Base-by-base conservation (phyloP, 2,113 vertebrate genomes). In the Tursiops truncatus region DNA sequence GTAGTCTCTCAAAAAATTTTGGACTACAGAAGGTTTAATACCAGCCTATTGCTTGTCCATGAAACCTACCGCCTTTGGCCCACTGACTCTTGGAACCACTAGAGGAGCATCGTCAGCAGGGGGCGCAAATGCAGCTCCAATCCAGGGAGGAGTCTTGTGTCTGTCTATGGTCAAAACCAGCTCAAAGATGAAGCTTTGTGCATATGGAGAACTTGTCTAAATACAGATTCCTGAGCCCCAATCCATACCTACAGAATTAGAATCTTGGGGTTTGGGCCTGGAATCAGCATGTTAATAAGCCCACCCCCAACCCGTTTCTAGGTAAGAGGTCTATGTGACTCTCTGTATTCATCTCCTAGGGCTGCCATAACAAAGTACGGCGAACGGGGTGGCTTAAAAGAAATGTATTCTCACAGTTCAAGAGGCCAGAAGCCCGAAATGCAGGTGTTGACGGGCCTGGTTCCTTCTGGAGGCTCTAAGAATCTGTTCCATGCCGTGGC, bases 271-370 rank as follows among this genome's bases (percentile, higher is more conserved):
- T n/a, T 92, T 44, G 20, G 53, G 28, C 26, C 56, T 71, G 6
- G 76, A 91, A 91, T 56, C 28, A 81, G 11, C n/a, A 93, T 68
- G 81, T 80, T 89, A 96, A 86, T 11, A 89, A 95, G 38, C 21
- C 10, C 3, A 23, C 28, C 1, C 31, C 74, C 21, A 53, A 65
- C 74, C 25, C 25, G 2, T 83, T 58, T 90, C 31, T 82, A 67
- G 25, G 21, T 68, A 47, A 89, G 26, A 95, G 21, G 41, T 83
- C 21, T 63, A 31, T 28, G 26, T 36, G 36, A 44, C 73, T 71
- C 44, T 89, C 44, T 89, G 18, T 26, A 44, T 95, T 89, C 73
- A 47, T 74, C 88, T 88, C 41, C 83, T 91, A 86, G 17, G n/a
- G 13, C 10, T 81, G 8, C 21, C 60, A 77, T 92, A 86, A 74